phyloP scores from a whole-genome alignment of 1,140 invertebrate genomes.

The Drosophila nebulosa region DNA sequence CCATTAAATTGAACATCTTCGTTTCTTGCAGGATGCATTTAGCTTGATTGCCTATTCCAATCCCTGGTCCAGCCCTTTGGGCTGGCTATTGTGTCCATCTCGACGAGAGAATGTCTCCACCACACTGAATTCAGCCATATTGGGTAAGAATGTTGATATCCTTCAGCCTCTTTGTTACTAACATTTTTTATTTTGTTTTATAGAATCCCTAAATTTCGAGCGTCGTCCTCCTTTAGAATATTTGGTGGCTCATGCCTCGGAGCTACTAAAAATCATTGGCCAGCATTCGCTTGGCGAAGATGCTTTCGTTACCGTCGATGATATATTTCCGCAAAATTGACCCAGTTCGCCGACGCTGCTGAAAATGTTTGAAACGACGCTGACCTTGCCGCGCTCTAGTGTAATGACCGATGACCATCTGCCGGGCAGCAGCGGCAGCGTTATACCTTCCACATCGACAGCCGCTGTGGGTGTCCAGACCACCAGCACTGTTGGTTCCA shows the following conservation, averaged over 20 bases:
- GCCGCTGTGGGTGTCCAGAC: conserved; percentile 64
- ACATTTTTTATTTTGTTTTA: conserved; percentile 46
- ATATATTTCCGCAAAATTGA: conserved; percentile 85
- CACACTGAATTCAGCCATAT: conserved; percentile 97
- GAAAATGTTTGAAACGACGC: conserved; percentile 77
- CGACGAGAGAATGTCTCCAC: conserved; percentile 97
- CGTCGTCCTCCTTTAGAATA: conserved; percentile 95
- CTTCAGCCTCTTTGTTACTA: not conserved
- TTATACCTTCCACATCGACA: conserved; percentile 62
- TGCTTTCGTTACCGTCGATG: conserved; percentile 93
- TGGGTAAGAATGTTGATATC: conserved; percentile 84
- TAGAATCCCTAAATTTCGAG: conserved; percentile 94
- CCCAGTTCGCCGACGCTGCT: conserved; percentile 79
- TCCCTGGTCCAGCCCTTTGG: conserved; percentile 97
- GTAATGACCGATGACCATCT: conserved; percentile 63
- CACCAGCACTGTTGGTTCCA: not conserved
- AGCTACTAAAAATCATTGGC: conserved; percentile 94
- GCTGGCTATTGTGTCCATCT: conserved; percentile 95
- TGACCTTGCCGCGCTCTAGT: conserved; percentile 69
- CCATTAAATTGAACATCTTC: not conserved
- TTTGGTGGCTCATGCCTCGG: conserved; percentile 92
- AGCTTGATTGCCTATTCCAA: conserved; percentile 98
- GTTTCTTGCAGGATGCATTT: conserved; percentile 91
- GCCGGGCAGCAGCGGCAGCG: conserved; percentile 42
- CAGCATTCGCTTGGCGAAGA: conserved; percentile 94